phyloP scores from a whole-genome alignment of 1,140 invertebrate species.

The Drosophila nigrodunni region DNA sequence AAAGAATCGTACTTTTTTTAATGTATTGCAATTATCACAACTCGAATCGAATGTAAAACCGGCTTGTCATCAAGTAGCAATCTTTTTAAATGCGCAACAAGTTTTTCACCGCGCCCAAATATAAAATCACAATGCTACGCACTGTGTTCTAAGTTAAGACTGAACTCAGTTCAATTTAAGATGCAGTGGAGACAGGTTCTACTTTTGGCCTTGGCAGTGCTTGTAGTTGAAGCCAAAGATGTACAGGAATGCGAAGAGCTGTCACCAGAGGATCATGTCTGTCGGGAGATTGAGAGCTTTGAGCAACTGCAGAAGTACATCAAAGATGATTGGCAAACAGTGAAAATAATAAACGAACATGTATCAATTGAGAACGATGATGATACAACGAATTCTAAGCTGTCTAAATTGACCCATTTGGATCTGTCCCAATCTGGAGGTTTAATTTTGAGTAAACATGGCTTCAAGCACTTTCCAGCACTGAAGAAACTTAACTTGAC shows the following conservation, averaged over 20 bases:
- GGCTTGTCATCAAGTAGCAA: conserved; percentile 25
- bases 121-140: conserved; percentile 13
- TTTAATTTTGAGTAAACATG: conserved; percentile 45
- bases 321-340: conserved; percentile 38
- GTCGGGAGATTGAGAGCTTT: conserved; percentile 63
- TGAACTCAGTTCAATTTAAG: conserved; percentile 26
- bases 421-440: conserved; percentile 56
- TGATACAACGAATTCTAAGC: conserved; percentile 13
- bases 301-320: conserved; percentile 48
- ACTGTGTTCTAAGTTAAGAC: background rate
- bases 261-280: conserved; percentile 25
- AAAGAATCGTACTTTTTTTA: too few relatives aligned
- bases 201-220: conserved; percentile 20
- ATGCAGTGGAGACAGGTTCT: conserved; percentile 50
- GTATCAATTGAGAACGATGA: conserved; percentile 46
- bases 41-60: conserved; percentile 32
- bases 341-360: conserved; percentile 53
- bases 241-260: conserved; percentile 59
- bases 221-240: conserved; percentile 45
- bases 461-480: conserved; percentile 43
- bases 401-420: conserved; percentile 24
- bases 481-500: conserved; percentile 65
- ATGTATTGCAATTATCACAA: too few relatives aligned
- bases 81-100: conserved; percentile 17
- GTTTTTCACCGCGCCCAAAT: conserved; percentile 46